These are phyloP conservation scores for Epizoanthus illoricatus DNA, from an alignment of 92 coral and sea anemone species.

Conservation along the genomic window DNA sequence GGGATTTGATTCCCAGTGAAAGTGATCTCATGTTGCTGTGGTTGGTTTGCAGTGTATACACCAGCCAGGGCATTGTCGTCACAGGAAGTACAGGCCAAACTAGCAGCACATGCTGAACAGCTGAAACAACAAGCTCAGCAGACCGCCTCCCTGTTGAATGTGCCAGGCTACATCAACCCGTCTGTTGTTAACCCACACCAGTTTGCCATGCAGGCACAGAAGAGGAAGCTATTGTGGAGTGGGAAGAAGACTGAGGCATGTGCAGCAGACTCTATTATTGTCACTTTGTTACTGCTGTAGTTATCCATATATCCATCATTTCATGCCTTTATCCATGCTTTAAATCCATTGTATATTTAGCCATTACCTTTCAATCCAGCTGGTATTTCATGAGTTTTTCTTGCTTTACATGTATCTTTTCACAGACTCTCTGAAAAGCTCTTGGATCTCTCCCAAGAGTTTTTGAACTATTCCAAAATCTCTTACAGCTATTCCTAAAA, in stretches of 20 bases:
- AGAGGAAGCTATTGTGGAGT: constrained; percentile 93
- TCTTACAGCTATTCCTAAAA: too few relatives aligned
- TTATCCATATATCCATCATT: not conserved
- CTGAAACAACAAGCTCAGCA: constrained; percentile 86
- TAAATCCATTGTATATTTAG: too few relatives aligned
- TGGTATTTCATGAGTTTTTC: not conserved
- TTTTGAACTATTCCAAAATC: too few relatives aligned
- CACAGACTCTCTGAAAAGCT: too few relatives aligned
- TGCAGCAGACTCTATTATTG: not conserved
- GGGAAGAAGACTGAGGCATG: constrained; percentile 80
- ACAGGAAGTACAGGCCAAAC: constrained; percentile 89
- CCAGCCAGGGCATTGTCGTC: constrained; percentile 75
- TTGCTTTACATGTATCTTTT: not conserved
- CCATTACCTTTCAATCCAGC: not conserved
- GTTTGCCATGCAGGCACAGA: constrained; percentile 91
- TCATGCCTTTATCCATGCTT: not conserved
- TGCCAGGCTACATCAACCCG: constrained; percentile 93
- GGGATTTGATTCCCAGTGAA: too few relatives aligned
- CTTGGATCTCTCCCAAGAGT: too few relatives aligned
- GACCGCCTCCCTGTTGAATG: constrained; percentile 79
- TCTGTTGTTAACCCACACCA: constrained; percentile 97
- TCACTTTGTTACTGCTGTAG: not conserved
- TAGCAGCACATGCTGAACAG: constrained; percentile 89
- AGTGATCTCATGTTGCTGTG: not conserved
- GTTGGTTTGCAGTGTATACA: constrained; percentile 24